Evolutionary conservation across 92 coral and sea anemone genomes (phyloP).

Genomic region (Anthopleura xanthogrammica): DNA sequence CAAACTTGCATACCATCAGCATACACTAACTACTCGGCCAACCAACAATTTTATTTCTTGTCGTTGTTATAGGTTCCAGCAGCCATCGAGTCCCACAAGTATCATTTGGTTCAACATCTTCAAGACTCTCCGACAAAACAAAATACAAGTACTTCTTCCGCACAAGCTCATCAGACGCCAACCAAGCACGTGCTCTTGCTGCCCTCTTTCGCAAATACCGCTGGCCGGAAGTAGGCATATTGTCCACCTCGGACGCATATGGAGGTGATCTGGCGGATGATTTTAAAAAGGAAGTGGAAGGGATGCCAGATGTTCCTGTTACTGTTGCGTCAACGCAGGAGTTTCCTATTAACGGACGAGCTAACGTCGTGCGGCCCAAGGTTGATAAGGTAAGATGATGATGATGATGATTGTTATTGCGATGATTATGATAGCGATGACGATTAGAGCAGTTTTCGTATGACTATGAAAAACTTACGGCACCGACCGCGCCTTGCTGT

Average conservation of each 20-base stretch:
- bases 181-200: constrained; percentile 86
- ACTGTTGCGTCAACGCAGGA: constrained; percentile 78
- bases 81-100: constrained; percentile 84
- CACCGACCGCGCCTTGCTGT: not conserved
- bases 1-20: not conserved
- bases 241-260: constrained; percentile 88
- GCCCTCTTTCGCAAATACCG: constrained; percentile 80
- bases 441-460: no score
- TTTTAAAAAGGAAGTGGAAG: constrained; percentile 73
- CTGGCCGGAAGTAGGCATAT: constrained; percentile 90
- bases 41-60: not conserved
- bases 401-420: not conserved
- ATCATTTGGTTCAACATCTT: constrained; percentile 94
- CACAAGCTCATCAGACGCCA: constrained; percentile 84
- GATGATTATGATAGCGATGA: not conserved
- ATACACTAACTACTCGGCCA: no score
- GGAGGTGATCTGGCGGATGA: constrained; percentile 86
- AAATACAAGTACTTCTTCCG: constrained; percentile 89
- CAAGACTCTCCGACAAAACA: constrained; percentile 89
- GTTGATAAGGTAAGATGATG: constrained; percentile 72
- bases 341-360: constrained; percentile 87
- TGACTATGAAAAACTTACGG: no score
- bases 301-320: constrained; percentile 83
- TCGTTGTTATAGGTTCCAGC: constrained; percentile 56
- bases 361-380: constrained; percentile 88